These are phyloP conservation scores for Synergus gifuensis DNA, from an alignment of 2,888 invertebrate species.

Conservation along the genomic window DNA sequence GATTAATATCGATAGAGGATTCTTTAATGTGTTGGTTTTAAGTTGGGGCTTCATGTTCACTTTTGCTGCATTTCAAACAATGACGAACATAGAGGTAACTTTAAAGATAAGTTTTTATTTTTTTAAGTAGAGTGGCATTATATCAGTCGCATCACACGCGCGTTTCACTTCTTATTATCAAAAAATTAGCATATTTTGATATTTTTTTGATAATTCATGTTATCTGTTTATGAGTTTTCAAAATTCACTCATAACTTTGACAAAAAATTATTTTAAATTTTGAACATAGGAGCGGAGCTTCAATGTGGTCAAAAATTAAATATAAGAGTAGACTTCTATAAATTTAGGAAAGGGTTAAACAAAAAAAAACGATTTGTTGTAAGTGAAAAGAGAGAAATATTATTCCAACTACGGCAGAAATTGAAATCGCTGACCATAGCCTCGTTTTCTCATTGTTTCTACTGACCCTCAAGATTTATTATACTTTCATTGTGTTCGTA, in stretches of 20 bases:
- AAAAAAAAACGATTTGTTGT: background rate
- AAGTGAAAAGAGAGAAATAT: background rate
- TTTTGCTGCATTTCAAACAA: slow-evolving; percentile 32
- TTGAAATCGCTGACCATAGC: slow-evolving; percentile 14
- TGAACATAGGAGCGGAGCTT: no score
- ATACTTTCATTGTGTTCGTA: slow-evolving; percentile 19
- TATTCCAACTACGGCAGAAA: slow-evolving; percentile 1
- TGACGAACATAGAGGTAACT: slow-evolving; percentile 26
- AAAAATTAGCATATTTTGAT: no score
- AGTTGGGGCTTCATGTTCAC: slow-evolving; percentile 36
- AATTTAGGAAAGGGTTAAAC: background rate
- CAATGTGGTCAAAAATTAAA: no score
- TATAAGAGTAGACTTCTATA: no score
- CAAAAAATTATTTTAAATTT: no score
- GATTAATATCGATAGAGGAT: slow-evolving; percentile 6
- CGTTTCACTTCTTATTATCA: no score
- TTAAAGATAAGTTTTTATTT: background rate
- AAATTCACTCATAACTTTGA: no score
- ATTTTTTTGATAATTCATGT: no score
- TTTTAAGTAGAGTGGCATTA: no score
- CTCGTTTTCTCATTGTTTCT: slow-evolving; percentile 11
- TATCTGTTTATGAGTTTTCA: no score
- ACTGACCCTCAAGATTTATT: background rate
- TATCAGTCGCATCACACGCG: no score
- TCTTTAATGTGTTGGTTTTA: slow-evolving; percentile 7